A percentile compares a stretch with the other conserved stretches of the same genome.
Conservation (phyloP, 2,113 vertebrate species). For the Hiodon tergisus region DNA sequence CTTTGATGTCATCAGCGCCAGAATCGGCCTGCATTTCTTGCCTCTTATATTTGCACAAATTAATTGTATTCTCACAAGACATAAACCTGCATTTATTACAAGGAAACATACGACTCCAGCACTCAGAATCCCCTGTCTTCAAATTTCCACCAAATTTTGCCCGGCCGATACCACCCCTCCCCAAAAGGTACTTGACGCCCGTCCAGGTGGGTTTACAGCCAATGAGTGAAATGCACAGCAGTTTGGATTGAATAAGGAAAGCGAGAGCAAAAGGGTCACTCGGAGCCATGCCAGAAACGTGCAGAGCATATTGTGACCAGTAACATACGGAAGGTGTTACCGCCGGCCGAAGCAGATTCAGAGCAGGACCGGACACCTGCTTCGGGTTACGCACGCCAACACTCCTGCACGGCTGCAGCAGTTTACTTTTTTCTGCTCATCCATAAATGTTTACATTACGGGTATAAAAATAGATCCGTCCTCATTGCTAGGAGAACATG, state of each 20-base stretch:
- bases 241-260: no score
- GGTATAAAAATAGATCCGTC: slow-evolving; percentile 14
- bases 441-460: slow-evolving; percentile 46
- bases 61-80: no score
- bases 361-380: slow-evolving; percentile 42
- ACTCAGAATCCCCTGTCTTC: neutral
- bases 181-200: no score
- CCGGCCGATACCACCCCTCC: no score
- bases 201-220: neutral
- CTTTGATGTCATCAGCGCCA: slow-evolving; percentile 47
- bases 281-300: neutral
- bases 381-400: slow-evolving; percentile 49
- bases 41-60: slow-evolving; percentile 4
- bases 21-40: slow-evolving; percentile 37
- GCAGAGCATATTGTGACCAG: neutral
- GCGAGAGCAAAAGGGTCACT: neutral
- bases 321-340: slow-evolving; percentile 20
- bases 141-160: no score
- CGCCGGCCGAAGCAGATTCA: neutral
- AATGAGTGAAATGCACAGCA: neutral
- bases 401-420: slow-evolving; percentile 39
- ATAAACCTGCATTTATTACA: no score
- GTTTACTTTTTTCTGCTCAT: slow-evolving; percentile 24
- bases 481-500: neutral
- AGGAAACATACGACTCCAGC: neutral